These are phyloP conservation scores for Dipodomys spectabilis DNA, from an alignment of 2,113 vertebrate genomes.

Conservation along the genomic window DNA sequence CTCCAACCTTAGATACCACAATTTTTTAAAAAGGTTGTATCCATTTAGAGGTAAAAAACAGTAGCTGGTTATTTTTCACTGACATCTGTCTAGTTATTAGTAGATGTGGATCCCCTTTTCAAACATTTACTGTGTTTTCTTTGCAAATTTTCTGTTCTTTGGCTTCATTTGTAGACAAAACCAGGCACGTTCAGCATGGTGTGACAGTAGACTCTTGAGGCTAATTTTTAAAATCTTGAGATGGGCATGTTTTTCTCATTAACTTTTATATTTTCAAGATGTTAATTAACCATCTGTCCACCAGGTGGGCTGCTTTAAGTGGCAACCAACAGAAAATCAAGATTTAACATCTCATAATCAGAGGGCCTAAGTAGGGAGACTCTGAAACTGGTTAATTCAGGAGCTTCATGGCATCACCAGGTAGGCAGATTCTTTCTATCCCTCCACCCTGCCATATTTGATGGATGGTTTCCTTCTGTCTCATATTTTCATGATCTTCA, in stretches of 20 bases:
- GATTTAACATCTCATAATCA: constrained; percentile 25
- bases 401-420: not conserved
- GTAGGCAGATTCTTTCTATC: not conserved
- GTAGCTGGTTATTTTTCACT: constrained; percentile 1
- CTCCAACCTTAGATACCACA: not conserved
- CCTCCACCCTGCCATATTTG: not conserved
- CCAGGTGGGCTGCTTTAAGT: constrained; percentile 47
- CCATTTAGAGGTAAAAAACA: constrained; percentile 1
- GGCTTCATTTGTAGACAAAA: too few species aligned
- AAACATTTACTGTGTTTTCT: not conserved
- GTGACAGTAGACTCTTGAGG: not conserved
- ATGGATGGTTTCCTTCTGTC: not conserved
- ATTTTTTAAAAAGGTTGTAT: not conserved
- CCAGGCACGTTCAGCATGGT: too few species aligned
- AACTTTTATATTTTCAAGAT: constrained; percentile 46
- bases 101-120: not conserved
- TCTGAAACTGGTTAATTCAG: not conserved
- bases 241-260: constrained; percentile 42
- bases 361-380: not conserved
- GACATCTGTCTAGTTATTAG: not conserved
- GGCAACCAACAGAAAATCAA: constrained; percentile 35
- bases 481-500: not conserved
- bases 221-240: constrained; percentile 52
- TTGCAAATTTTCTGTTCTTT: constrained; percentile 37
- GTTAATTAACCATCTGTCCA: constrained; percentile 64